Base-by-base conservation (phyloP, 2,888 invertebrate species). In the Eupeodes luniger region DNA sequence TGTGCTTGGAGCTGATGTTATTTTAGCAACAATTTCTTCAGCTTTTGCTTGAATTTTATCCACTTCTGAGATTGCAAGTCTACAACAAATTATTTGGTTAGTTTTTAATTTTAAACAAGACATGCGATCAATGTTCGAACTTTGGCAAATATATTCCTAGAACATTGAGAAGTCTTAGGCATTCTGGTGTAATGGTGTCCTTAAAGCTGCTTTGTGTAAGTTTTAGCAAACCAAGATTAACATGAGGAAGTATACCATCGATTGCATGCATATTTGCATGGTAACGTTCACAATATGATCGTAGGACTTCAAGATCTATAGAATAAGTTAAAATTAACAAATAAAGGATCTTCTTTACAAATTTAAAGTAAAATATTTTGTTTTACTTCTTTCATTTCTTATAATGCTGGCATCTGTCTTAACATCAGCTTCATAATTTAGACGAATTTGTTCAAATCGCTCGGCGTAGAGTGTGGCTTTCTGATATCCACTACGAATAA, bases 161-260 rank as follows among this genome's bases (percentile, higher is more conserved):
- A 11, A 96, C 95, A 70, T 95, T 95, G 75, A 97, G 95, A 64
- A 98, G 94, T 64, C 96, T 94, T 51, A 94, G 94, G 1, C 97
- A 97, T 75, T 96, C 96, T 0, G 97, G 96, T 44, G 96, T 94
- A 47, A 96, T 95, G 51, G 95, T 94, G 75, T 95, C 95, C 92
- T 97, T 97, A 92, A 98, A 96, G 44, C 96, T 95, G 34, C 94
- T 93, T 74, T 97, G 94, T 80, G 96, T 95, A 44, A 98, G 92
- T 89, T 96, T 95, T 49, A 98, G 92, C 67, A 98, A 92, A 0
- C 98, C 98, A 81, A 98, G 92, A 0, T 96, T 95, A 90, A 97
- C 96, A 76, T 94, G 94, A 84, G 95, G 95, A 9, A 95, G 94
- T 40, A 98, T 95, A 2, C 95, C 95, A 83, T 96, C 95, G 19